phyloP scores from a whole-genome alignment of 2,113 vertebrate genomes.

The Xiphias gladius region DNA sequence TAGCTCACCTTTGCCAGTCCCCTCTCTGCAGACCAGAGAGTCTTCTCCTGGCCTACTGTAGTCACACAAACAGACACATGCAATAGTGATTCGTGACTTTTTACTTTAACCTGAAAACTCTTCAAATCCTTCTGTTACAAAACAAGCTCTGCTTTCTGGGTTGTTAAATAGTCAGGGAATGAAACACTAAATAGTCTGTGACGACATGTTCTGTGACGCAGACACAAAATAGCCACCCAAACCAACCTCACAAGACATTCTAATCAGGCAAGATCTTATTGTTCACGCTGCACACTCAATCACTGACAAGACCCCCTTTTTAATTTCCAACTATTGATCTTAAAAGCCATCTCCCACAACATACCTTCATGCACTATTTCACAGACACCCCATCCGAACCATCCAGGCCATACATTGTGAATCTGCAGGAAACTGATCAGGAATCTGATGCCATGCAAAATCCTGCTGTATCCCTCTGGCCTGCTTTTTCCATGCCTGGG shows the following conservation, averaged over 20 bases:
- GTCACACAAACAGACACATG: not conserved
- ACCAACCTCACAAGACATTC: not conserved
- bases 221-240: not conserved
- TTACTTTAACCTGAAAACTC: conserved; percentile 41
- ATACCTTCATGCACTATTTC: conserved; percentile 57
- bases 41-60: conserved; percentile 45
- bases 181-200: not conserved
- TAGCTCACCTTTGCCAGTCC: conserved; percentile 37
- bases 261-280: not conserved
- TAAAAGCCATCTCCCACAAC: not conserved
- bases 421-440: conserved; percentile 12
- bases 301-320: not conserved
- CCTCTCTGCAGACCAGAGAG: conserved; percentile 21
- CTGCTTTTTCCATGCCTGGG: conserved; percentile 24
- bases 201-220: not conserved
- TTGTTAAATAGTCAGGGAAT: not conserved
- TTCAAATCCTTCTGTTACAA: not conserved
- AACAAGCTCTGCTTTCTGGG: conserved; percentile 1
- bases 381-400: conserved; percentile 12
- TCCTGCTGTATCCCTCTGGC: conserved; percentile 12
- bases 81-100: conserved; percentile 9
- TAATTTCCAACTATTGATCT: conserved; percentile 37
- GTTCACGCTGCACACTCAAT: not conserved
- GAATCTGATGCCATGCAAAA: conserved; percentile 8
- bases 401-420: conserved; percentile 16